Conservation (phyloP, 2,797 vertebrate species). For the Squalus acanthias region DNA sequence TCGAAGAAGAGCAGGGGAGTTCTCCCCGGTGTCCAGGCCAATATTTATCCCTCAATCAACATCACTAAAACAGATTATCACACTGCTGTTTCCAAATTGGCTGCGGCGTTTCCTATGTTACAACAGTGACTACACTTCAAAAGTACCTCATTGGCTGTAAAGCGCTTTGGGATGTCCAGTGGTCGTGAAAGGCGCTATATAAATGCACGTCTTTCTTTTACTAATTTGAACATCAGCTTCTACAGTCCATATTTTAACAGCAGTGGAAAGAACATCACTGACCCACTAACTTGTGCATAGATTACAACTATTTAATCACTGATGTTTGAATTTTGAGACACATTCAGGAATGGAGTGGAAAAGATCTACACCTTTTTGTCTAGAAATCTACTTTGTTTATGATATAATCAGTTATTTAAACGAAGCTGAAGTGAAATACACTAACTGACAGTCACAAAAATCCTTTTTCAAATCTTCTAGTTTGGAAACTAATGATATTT, state of each 20-base stretch:
- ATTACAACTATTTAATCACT: neutral
- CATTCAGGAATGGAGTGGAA: neutral
- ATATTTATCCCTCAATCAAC: no score
- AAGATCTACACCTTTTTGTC: neutral
- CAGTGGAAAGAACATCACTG: neutral
- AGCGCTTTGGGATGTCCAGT: no score
- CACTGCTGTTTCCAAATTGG: no score
- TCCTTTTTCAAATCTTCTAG: neutral
- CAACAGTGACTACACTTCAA: no score
- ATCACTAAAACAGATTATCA: no score
- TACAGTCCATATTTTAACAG: neutral
- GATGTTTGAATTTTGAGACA: neutral
- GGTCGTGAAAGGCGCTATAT: no score
- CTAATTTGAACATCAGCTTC: neutral
- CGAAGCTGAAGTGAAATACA: neutral
- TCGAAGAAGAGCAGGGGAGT: no score
- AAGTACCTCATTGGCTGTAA: no score
- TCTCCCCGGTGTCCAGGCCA: no score
- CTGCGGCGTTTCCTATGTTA: no score
- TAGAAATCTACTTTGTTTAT: neutral
- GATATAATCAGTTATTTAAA: neutral
- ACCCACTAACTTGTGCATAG: neutral
- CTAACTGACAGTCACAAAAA: neutral
- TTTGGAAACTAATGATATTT: neutral
- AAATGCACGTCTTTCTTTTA: neutral